These are phyloP conservation scores for Arvicanthis niloticus DNA, from an alignment of 2,113 vertebrate genomes.

Conservation along the genomic window DNA sequence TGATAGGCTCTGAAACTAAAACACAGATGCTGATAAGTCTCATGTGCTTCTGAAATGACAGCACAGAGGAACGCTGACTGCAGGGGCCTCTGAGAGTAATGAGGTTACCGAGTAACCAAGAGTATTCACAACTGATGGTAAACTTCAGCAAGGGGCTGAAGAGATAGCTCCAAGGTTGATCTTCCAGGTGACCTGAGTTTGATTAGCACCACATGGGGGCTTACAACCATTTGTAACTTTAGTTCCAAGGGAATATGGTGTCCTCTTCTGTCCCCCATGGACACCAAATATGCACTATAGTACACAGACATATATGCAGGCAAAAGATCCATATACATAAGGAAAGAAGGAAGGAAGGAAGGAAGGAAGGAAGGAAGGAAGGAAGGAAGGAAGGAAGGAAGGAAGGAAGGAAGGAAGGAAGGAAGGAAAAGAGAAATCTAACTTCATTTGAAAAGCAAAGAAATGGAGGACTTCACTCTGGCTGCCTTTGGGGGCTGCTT, in stretches of 20 bases:
- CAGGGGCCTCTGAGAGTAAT: neutral
- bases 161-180: neutral
- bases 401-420: neutral
- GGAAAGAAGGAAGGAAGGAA: neutral
- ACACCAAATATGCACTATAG: neutral
- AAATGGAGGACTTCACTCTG: neutral
- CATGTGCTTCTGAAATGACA: neutral
- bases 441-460: neutral
- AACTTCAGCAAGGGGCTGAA: neutral
- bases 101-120: too few species aligned
- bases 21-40: neutral
- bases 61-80: neutral
- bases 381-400: neutral
- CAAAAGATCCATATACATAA: neutral
- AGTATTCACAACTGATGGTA: neutral
- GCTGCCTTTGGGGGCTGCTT: neutral
- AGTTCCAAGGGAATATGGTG: neutral
- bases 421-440: neutral
- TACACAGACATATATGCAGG: neutral
- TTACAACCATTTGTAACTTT: neutral
- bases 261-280: neutral
- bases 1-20: neutral
- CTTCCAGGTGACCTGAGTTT: neutral
- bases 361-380: too few species aligned
- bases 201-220: neutral